A percentile compares a stretch with the other conserved stretches of the same genome.
Evolutionary conservation across 2,797 vertebrate genomes (phyloP).

Genomic region (Hyperoplus lanceolatus): DNA sequence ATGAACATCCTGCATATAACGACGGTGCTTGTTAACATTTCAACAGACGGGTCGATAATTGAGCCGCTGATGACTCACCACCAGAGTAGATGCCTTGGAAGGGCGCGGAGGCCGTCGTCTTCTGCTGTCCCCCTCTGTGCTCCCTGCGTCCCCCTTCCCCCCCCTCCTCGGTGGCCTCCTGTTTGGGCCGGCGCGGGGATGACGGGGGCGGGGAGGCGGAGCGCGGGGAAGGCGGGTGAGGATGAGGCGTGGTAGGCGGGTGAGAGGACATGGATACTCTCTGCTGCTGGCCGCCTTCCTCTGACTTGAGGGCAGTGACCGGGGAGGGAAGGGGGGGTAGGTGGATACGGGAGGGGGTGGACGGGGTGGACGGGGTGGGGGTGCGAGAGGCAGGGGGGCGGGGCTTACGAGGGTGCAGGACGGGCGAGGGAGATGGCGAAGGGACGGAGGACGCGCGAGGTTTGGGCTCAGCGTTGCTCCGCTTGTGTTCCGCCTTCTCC

Average conservation of each 20-base stretch:
- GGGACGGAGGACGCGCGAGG: slow-evolving; percentile 81
- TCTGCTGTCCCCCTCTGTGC: slow-evolving; percentile 86
- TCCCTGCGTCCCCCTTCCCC: slow-evolving; percentile 88
- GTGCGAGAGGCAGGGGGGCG: slow-evolving; percentile 80
- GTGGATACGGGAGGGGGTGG: slow-evolving; percentile 88
- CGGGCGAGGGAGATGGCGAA: slow-evolving; percentile 78
- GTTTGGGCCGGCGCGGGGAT: slow-evolving; percentile 91
- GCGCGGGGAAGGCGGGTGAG: slow-evolving; percentile 77
- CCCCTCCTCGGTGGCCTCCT: slow-evolving; percentile 86
- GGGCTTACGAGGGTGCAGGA: slow-evolving; percentile 89
- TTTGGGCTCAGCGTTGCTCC: slow-evolving; percentile 86
- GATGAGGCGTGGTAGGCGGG: slow-evolving; percentile 82
- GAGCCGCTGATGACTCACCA: slow-evolving; percentile 82
- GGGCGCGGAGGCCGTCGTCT: slow-evolving; percentile 71
- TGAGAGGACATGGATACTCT: slow-evolving; percentile 82
- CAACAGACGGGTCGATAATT: neutral
- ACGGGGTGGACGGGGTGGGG: slow-evolving; percentile 84
- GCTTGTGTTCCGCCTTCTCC: slow-evolving; percentile 89
- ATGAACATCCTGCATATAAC: neutral
- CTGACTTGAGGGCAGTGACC: slow-evolving; percentile 90
- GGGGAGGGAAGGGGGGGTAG: slow-evolving; percentile 88
- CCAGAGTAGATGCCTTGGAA: slow-evolving; percentile 91
- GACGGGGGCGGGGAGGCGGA: slow-evolving; percentile 86
- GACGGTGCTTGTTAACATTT: neutral
- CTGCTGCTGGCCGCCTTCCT: slow-evolving; percentile 86